A percentile compares a stretch with the other conserved stretches of the same genome.
Evolutionary conservation across 2,888 invertebrate species (phyloP).

Genomic region (Galerucella pusilla): DNA sequence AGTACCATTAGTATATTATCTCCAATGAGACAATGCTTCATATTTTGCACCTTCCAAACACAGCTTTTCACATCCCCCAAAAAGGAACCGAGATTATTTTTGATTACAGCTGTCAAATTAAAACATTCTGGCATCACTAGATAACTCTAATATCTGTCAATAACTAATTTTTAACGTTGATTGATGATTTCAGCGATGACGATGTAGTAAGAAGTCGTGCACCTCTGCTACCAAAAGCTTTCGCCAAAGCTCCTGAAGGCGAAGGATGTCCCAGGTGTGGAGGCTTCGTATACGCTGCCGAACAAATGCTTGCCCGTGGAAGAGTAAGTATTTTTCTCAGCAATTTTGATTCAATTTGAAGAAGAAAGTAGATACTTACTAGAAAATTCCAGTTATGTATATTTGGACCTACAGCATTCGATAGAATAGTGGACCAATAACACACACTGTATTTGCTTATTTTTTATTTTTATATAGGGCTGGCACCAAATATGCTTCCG

Average conservation of each 20-base stretch:
- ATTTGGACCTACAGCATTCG: too few relatives aligned
- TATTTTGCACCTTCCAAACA: too few relatives aligned
- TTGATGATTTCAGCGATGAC: conserved; percentile 49
- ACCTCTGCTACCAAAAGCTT: conserved; percentile 69
- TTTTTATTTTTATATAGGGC: conserved; percentile 68
- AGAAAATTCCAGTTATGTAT: too few relatives aligned
- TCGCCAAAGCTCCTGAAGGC: conserved; percentile 85
- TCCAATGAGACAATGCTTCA: too few relatives aligned
- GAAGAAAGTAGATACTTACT: not conserved
- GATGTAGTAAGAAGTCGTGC: conserved; percentile 56
- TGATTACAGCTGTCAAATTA: too few relatives aligned
- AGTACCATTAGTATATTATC: too few relatives aligned
- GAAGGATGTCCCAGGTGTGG: conserved; percentile 91
- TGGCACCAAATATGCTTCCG: conserved; percentile 93
- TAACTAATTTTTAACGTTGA: not conserved
- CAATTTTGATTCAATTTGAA: not conserved
- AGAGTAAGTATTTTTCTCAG: conserved; percentile 73
- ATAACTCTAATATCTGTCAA: too few relatives aligned
- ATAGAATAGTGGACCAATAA: too few relatives aligned
- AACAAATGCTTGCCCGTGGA: conserved; percentile 92
- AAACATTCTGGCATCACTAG: too few relatives aligned
- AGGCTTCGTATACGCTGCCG: conserved; percentile 89
- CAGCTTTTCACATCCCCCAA: too few relatives aligned
- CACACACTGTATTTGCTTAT: not conserved
- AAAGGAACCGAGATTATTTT: too few relatives aligned